These are phyloP conservation scores for Pheosia tremula DNA, from an alignment of 2,888 invertebrate species.

Conservation along the genomic window DNA sequence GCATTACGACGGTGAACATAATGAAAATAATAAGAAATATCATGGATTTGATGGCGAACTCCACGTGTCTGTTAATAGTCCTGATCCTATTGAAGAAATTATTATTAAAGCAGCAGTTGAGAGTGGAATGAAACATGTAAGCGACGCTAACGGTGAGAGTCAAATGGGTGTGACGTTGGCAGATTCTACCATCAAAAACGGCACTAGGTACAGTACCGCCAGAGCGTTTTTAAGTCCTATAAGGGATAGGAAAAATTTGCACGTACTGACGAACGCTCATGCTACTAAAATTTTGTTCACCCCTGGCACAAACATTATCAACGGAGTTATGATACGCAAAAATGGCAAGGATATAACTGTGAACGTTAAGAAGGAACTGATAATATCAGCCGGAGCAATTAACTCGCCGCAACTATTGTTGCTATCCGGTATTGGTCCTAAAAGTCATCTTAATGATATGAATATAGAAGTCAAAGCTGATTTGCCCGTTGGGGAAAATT, in stretches of 20 bases:
- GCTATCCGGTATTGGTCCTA: slow-evolving; percentile 81
- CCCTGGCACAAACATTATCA: slow-evolving; percentile 66
- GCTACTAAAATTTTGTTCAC: slow-evolving; percentile 83
- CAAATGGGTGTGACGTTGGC: slow-evolving; percentile 78
- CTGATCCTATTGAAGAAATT: slow-evolving; percentile 46
- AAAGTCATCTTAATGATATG: slow-evolving; percentile 60
- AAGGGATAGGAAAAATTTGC: slow-evolving; percentile 67
- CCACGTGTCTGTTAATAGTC: slow-evolving; percentile 55
- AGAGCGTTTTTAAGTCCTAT: slow-evolving; percentile 76
- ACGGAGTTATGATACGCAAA: slow-evolving; percentile 66
- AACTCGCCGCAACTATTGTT: slow-evolving; percentile 80
- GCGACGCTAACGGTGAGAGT: slow-evolving; percentile 67
- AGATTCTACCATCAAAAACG: slow-evolving; percentile 72
- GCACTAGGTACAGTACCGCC: slow-evolving; percentile 78
- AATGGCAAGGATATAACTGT: slow-evolving; percentile 60
- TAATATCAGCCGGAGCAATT: slow-evolving; percentile 77
- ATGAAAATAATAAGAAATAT: slow-evolving; percentile 46
- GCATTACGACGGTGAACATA: slow-evolving; percentile 49
- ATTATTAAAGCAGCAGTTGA: slow-evolving; percentile 69
- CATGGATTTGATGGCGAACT: slow-evolving; percentile 69
- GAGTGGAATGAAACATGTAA: slow-evolving; percentile 64
- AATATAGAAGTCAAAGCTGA: slow-evolving; percentile 69
- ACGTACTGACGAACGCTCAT: slow-evolving; percentile 78
- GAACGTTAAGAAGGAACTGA: slow-evolving; percentile 74
- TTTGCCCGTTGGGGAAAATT: slow-evolving; percentile 79